phyloP scores from a whole-genome alignment of 2,113 vertebrate genomes.

The Cepphus grylle region DNA sequence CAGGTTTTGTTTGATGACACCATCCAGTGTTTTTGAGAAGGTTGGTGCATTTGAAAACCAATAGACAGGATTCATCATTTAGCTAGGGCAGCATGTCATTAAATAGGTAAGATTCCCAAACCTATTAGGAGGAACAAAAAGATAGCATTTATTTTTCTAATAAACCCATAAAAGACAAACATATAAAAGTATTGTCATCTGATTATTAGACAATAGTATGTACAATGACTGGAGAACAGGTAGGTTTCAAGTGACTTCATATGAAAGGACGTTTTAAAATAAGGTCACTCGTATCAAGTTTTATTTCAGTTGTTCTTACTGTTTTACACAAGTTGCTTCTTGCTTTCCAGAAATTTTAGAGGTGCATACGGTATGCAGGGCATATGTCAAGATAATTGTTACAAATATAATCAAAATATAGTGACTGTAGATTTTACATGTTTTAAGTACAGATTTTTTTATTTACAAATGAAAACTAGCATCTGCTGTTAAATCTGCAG shows the following conservation, averaged over 20 bases:
- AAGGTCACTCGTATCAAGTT: neutral
- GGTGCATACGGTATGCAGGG: neutral
- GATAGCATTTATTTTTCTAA: slow-evolving; percentile 31
- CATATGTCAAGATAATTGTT: neutral
- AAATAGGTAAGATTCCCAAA: slow-evolving; percentile 58
- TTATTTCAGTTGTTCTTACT: neutral
- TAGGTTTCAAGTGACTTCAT: slow-evolving; percentile 53
- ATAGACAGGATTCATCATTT: slow-evolving; percentile 70
- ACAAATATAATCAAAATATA: neutral
- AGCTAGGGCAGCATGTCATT: slow-evolving; percentile 69
- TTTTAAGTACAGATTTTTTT: neutral
- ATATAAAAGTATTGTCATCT: slow-evolving; percentile 42
- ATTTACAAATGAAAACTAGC: neutral
- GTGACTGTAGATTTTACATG: neutral
- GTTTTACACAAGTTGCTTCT: neutral
- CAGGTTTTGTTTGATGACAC: slow-evolving; percentile 99
- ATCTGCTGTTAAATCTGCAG: neutral
- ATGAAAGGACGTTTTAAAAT: neutral
- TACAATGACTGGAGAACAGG: slow-evolving; percentile 59
- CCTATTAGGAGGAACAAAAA: slow-evolving; percentile 37
- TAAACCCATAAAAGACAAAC: neutral
- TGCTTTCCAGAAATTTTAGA: neutral
- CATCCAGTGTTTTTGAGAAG: slow-evolving; percentile 97
- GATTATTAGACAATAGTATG: slow-evolving; percentile 32
- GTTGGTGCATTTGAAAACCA: slow-evolving; percentile 83